Evolutionary conservation across 2,888 invertebrate genomes (phyloP).

Genomic region (Standfussiana lucernea): DNA sequence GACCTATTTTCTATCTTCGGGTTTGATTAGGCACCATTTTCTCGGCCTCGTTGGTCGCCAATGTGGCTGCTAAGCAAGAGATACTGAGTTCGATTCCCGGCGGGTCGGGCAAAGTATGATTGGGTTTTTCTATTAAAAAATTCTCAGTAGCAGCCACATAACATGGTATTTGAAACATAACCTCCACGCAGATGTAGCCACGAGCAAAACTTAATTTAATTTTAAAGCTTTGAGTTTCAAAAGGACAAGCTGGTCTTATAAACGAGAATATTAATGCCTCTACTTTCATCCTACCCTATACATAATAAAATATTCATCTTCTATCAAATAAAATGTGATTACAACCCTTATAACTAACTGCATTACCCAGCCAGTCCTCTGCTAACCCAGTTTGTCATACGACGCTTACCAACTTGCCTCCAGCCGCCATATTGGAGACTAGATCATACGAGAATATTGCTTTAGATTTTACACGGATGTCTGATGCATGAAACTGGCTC

Average conservation of each 20-base stretch:
- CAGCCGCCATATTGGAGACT: conserved; percentile 49
- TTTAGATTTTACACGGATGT: conserved; percentile 37
- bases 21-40: not conserved
- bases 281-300: not conserved
- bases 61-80: not conserved
- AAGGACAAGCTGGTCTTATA: not conserved
- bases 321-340: conserved; percentile 13
- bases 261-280: not conserved
- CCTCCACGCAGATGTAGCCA: no score
- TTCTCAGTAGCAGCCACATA: not conserved
- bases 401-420: conserved; percentile 42
- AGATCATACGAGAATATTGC: conserved; percentile 39
- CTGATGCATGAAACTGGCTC: conserved; percentile 11
- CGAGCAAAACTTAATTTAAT: not conserved
- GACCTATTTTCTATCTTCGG: conserved; percentile 5
- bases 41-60: not conserved
- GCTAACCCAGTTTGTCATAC: conserved; percentile 50
- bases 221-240: not conserved
- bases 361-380: conserved; percentile 4
- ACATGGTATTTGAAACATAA: no score
- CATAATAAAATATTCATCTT: not conserved
- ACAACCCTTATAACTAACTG: not conserved
- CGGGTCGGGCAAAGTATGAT: not conserved
- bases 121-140: not conserved
- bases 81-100: not conserved